Base-by-base conservation (phyloP, 1,140 invertebrate species). In the Caenorhabditis briggsae region DNA sequence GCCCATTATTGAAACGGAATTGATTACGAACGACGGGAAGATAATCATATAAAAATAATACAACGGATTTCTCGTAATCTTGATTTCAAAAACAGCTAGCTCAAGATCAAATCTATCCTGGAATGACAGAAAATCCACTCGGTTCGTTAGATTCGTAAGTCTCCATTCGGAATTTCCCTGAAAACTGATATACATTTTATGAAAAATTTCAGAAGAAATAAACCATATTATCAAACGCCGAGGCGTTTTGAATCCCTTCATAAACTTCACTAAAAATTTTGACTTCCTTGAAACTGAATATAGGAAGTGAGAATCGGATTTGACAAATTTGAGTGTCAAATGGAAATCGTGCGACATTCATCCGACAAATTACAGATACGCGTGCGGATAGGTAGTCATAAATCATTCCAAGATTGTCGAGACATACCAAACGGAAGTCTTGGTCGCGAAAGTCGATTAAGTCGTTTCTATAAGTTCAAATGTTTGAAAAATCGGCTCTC, bases 291-390 rank as follows among this genome's bases (percentile, higher is more conserved):
- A 18, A 43, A 23, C 33, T 78, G 20, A 78, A 78, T 50, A 78
- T 50, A 11, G 70, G 70, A 23, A 78, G 41, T 23, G 25, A 78
- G 50, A 86, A 86, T 50, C 58, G 78, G 20, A 86, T 86, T 78
- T 86, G 65, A 23, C 84, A 86, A 7, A 65, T 86, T 58, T 86
- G 84, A 1, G 84, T 8, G 23, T 86, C 84, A 43, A 86, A 86
- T 18, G 84, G 84, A 18, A 86, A 86, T 43, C 48, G 41, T 12
- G 65, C 58, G 20, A 86, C 84, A 25, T 86, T 58, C 43, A 86
- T 86, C 9, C 50, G 84, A 43, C 84, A 86, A n/a, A 23, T 78
- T 5, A 46, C 70, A 11, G 70, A 78, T 43, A 78, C 70, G 20
- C 70, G 70, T 6, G 53, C 46, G 20, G 70, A 78, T 23, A 78